Base-by-base conservation (phyloP, 2,888 invertebrate species). In the Epinotia nisella region DNA sequence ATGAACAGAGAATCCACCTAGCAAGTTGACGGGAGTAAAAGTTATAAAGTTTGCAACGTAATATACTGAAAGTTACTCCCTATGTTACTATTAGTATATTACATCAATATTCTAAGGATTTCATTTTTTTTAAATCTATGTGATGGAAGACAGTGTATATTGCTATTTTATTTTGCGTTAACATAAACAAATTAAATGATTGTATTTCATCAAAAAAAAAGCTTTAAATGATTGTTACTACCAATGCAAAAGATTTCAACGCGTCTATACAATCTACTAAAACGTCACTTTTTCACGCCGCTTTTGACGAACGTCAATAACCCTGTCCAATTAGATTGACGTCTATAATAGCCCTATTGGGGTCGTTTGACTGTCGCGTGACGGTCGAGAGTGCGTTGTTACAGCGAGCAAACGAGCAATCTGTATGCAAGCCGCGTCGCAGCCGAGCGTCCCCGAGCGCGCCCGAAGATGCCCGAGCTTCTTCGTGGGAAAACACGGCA, bases 401-500 rank as follows among this genome's bases (percentile, higher is more conserved):
- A 75, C 66, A 45, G 53, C 70, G 55, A 71, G 70, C 62, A 67
- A 45, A 53, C 70, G 55, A 71, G 70, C 62, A 67, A 74, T 74
- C 75, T 82, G 81, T 82, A 84, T 83, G 82, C 83, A 81, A 80
- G 81, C 76, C 84, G 86, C 85, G 82, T 78, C 85, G 83, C 83
- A 83, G 75, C 84, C 89, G 90, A 89, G 62, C 76, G 68, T 72
- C 61, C 74, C 77, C 84, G 83, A 83, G 15, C 74, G 39, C 68
- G 45, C 59, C 82, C 84, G 85, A 82, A 58, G 55, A 45, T 62
- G 65, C 74, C 88, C 92, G 93, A 92, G 68, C 69, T 87, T 92
- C 78, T 82, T 81, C 93, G 93, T 93, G 93, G 93, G 93, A 93
- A 93, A 92, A 91, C 84, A 82, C 83, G 91, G 93, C 93, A 93